Evolutionary conservation across 2,113 vertebrate species (phyloP).

Genomic region (Spea multiplicata): DNA sequence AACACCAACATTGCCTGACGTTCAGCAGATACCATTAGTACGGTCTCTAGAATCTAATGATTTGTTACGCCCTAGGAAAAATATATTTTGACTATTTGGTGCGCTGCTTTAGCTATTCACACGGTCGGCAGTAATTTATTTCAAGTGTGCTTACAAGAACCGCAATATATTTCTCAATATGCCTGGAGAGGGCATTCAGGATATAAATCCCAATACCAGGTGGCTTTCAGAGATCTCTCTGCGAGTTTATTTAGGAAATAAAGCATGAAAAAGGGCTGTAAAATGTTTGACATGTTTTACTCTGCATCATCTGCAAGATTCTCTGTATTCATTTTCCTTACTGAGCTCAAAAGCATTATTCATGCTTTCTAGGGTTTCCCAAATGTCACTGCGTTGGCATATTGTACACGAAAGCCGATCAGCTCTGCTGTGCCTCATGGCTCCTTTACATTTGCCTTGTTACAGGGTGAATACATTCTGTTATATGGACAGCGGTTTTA

Average conservation of each 20-base stretch:
- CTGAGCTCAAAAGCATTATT: slow-evolving; percentile 32
- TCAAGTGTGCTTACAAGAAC: slow-evolving; percentile 44
- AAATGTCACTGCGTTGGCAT: background rate
- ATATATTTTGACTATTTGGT: slow-evolving; percentile 42
- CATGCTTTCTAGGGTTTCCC: slow-evolving; percentile 23
- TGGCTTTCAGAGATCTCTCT: slow-evolving; percentile 43
- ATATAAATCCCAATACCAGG: slow-evolving; percentile 46
- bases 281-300: slow-evolving; percentile 47
- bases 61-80: slow-evolving; percentile 37
- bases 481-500: background rate
- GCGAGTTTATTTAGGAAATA: slow-evolving; percentile 44
- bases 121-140: slow-evolving; percentile 38
- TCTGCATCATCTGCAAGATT: slow-evolving; percentile 41
- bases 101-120: slow-evolving; percentile 41
- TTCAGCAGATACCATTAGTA: slow-evolving; percentile 3
- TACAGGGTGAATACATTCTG: background rate
- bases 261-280: slow-evolving; percentile 40
- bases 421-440: background rate
- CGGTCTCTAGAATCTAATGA: slow-evolving; percentile 28
- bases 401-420: slow-evolving; percentile 9
- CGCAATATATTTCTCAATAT: slow-evolving; percentile 45
- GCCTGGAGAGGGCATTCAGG: slow-evolving; percentile 29
- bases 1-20: slow-evolving; percentile 7
- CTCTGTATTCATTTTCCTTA: slow-evolving; percentile 37
- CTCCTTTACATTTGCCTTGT: slow-evolving; percentile 10